A percentile compares a stretch with the other conserved stretches of the same genome.
phyloP scores from a whole-genome alignment of 2,888 invertebrate genomes.

The Rhamnusium bicolor region DNA sequence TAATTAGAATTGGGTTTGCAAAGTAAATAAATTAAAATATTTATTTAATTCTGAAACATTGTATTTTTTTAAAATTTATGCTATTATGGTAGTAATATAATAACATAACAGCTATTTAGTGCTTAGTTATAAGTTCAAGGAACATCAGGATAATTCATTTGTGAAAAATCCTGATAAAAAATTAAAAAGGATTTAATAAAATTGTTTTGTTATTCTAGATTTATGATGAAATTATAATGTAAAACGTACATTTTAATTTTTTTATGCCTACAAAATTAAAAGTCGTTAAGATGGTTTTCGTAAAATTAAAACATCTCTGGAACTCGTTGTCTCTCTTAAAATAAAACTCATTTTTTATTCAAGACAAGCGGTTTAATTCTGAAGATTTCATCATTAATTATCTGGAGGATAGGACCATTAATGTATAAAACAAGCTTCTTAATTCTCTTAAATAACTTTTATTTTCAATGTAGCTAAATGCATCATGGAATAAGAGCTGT shows the following conservation, averaged over 20 bases:
- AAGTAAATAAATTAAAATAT: no score
- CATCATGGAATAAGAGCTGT: neutral
- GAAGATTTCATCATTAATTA: conserved; percentile 39
- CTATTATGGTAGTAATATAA: no score
- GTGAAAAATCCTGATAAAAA: neutral
- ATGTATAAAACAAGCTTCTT: conserved; percentile 18
- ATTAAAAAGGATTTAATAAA: neutral
- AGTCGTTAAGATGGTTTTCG: conserved; percentile 18
- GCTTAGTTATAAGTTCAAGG: neutral
- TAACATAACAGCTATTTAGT: no score
- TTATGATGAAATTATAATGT: conserved; percentile 11
- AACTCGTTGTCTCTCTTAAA: conserved; percentile 20
- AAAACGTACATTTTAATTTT: conserved; percentile 19
- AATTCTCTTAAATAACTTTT: neutral
- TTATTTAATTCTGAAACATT: neutral
- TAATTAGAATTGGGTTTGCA: no score
- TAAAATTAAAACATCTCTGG: conserved; percentile 26
- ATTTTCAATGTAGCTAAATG: neutral
- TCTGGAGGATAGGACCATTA: conserved; percentile 12
- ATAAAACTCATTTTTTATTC: conserved; percentile 37
- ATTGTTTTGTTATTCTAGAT: neutral
- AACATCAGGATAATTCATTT: neutral
- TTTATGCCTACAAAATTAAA: conserved; percentile 20
- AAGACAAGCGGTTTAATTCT: conserved; percentile 26
- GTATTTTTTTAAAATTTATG: no score